Evolutionary conservation across 2,113 vertebrate genomes (phyloP).

Genomic region (Melanocharis versteri): DNA sequence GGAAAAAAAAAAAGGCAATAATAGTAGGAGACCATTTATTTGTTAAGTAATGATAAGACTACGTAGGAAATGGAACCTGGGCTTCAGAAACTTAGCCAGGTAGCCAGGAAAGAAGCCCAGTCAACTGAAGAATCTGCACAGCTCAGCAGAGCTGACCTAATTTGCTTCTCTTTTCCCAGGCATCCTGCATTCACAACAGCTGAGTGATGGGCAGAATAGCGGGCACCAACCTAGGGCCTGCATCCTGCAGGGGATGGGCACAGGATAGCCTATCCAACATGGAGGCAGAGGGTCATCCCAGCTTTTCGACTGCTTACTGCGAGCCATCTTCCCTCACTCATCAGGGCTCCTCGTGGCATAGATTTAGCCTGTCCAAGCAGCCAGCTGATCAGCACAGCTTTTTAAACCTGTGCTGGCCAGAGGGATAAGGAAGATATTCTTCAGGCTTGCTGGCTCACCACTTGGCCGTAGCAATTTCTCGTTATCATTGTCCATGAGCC

Average conservation of each 20-base stretch:
- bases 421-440: neutral
- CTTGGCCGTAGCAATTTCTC: neutral
- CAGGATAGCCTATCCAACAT: neutral
- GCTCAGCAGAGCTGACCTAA: neutral
- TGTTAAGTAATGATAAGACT: neutral
- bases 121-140: neutral
- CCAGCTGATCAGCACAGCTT: neutral
- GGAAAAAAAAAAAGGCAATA: fast-evolving
- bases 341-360: neutral
- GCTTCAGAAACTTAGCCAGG: neutral
- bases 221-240: neutral
- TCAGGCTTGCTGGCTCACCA: neutral
- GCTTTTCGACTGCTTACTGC: neutral
- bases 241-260: neutral
- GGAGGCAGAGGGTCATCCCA: neutral
- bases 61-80: neutral
- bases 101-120: neutral
- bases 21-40: neutral
- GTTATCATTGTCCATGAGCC: neutral
- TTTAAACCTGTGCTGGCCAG: neutral
- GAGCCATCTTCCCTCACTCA: neutral
- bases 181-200: neutral
- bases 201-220: neutral
- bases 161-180: neutral
- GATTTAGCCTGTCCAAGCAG: neutral